Conservation (phyloP, 1,140 invertebrate genomes). For the Pseudomyrmex gracilis region DNA sequence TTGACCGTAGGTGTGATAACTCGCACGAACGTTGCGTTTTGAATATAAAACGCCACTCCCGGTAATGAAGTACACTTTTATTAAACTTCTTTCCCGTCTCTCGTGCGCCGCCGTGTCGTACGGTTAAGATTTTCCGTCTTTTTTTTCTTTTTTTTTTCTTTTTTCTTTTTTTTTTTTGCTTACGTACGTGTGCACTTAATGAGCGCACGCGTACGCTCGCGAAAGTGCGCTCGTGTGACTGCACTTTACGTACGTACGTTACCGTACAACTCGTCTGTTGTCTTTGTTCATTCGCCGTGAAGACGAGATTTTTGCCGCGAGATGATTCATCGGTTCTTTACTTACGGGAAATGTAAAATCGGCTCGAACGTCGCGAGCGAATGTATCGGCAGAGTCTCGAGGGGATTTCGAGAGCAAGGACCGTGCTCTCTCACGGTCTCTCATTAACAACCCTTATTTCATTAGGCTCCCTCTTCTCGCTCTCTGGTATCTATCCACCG, state of each 20-base stretch:
- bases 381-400: constrained; percentile 72
- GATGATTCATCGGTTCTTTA: constrained; percentile 36
- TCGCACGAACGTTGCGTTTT: constrained; percentile 53
- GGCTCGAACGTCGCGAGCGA: constrained; percentile 38
- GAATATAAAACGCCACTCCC: constrained; percentile 32
- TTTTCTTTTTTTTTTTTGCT: no score
- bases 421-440: constrained; percentile 66
- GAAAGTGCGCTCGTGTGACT: constrained; percentile 22
- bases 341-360: constrained; percentile 16
- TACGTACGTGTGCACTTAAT: neutral
- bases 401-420: constrained; percentile 66
- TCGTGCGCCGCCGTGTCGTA: no score
- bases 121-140: no score
- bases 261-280: constrained; percentile 21
- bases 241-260: constrained; percentile 4
- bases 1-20: constrained; percentile 51
- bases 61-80: constrained; percentile 52
- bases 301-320: constrained; percentile 18
- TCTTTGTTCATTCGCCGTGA: constrained; percentile 9
- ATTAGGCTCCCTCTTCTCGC: constrained; percentile 68
- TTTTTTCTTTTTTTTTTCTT: no score
- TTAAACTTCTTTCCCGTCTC: constrained; percentile 27
- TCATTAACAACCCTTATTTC: constrained; percentile 81
- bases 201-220: constrained; percentile 12
- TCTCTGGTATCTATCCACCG: constrained; percentile 22